Evolutionary conservation across 2,888 invertebrate species (phyloP).

Genomic region (Temnothorax rugatulus): DNA sequence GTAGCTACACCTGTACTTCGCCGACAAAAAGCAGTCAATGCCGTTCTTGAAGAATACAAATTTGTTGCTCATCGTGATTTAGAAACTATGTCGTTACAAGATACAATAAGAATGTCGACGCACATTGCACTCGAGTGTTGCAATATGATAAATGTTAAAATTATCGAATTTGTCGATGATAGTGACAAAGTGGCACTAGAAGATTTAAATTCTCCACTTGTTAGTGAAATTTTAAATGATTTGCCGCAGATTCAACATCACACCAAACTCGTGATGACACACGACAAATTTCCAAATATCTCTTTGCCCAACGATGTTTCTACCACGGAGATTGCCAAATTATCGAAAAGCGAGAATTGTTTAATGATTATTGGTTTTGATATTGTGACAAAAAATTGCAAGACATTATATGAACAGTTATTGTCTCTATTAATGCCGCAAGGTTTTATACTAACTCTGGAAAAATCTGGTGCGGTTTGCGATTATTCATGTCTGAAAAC

Average conservation of each 20-base stretch:
- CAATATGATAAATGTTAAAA: conserved; percentile 81
- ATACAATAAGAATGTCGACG: conserved; percentile 81
- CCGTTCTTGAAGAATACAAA: conserved; percentile 88
- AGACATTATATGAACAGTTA: conserved; percentile 22
- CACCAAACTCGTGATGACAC: conserved; percentile 87
- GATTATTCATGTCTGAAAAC: conserved; percentile 29
- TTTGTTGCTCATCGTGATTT: conserved; percentile 84
- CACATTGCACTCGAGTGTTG: conserved; percentile 88
- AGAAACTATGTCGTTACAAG: conserved; percentile 71
- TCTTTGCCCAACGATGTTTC: conserved; percentile 87
- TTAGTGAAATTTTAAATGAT: conserved; percentile 89
- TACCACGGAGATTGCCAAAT: conserved; percentile 86
- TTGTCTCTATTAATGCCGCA: conserved; percentile 68
- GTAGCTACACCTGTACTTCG: conserved; percentile 88
- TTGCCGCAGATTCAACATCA: conserved; percentile 91
- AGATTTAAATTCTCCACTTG: conserved; percentile 85
- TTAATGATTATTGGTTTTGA: conserved; percentile 87
- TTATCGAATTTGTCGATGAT: conserved; percentile 81
- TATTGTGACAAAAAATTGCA: conserved; percentile 84
- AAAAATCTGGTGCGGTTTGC: conserved; percentile 41
- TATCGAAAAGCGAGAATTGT: conserved; percentile 87
- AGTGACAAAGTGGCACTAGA: conserved; percentile 77
- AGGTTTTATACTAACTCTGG: conserved; percentile 79
- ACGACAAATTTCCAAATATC: conserved; percentile 84
- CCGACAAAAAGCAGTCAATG: conserved; percentile 86